Base-by-base conservation (phyloP, 2,797 vertebrate genomes). In the Pipistrellus kuhlii region DNA sequence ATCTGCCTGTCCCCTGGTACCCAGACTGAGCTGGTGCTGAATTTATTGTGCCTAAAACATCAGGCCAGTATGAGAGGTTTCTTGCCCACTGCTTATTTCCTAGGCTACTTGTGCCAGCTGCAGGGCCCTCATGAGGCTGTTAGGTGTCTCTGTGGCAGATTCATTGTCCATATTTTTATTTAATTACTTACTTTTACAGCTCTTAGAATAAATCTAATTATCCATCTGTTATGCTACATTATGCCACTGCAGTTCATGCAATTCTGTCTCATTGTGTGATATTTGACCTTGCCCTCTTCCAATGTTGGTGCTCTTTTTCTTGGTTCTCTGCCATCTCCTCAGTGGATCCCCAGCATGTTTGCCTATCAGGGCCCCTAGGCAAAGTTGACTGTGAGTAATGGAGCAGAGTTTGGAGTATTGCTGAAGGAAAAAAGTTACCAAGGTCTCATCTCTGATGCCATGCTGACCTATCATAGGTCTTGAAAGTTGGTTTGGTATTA, bases 131-230 rank as follows among this genome's bases (percentile, higher is more conserved):
- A 11, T 89, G 72, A 86, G 64, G 87, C 80, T 95, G 85, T 0
- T n/a, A 97, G 96, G 87, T 96, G 72, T 96, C 92, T 95, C 8
- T 93, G 77, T 75, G 21, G 95, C 94, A 96, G 93, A 96, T 97
- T 95, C 55, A 72, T 97, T 97, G 38, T 96, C 96, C 91, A 81
- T 97, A 94, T 97, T 98, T 98, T 97, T 96, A 97, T 97, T 98
- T 97, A 97, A 97, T 98, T 98, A 96, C 95, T 96, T 94, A 66
- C 92, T 97, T 97, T 98, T 98, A 97, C 89, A 97, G 96, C 96
- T 96, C 96, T 98, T 96, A 83, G 78, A 97, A 96, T 94, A 98
- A 98, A 97, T 98, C 91, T 97, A 95, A 97, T 98, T 98, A 96
- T 97, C 97, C 96, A 97, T 98, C 98, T 98, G 98, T 98, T 98